Base-by-base conservation (phyloP, 2,797 vertebrate species). In the Esox masquinongy region DNA sequence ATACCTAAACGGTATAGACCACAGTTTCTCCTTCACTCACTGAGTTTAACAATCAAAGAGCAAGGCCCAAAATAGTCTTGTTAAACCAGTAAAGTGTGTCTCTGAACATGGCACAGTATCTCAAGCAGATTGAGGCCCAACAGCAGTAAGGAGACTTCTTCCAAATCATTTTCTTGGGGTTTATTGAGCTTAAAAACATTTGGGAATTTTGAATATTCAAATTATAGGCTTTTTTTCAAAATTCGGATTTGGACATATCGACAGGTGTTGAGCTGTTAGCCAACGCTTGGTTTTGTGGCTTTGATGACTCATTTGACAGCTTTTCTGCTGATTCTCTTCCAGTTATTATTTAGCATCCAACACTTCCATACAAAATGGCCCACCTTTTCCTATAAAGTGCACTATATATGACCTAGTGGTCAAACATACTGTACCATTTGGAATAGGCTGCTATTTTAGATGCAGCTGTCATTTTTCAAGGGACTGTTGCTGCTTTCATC, bases 401-500 rank as follows among this genome's bases (percentile, higher is more conserved):
- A 19, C 50, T 51, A 19, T 51, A 1, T 17, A 16, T 51, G 14
- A 17, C 17, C 50, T 5, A 19, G 19, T 6, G 16, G 50, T 53
- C 50, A 53, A 53, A 16, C 17, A 19, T 53, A 53, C 17, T 53
- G 50, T 19, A 53, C 6, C 17, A 19, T n/a, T 17, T 53, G 50
- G 50, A 53, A n/a, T 53, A 19, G 50, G 16, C 0, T 0, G 0
- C 7, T 15, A 53, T 53, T 59, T 59, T 11, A 0, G n/a, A 59
- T 59, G 53, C n/a, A 59, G 50, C 50, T 63, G 59, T 70, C 47
- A 78, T 81, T 81, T n/a, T 80, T 74, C 9, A 11, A 49, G 15
- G 69, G 59, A 34, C 63, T 74, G 66, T 78, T 84, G 83, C 70
- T 85, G 85, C 81, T 86, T 79, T 83, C 66, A 68, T 49, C 77